These are phyloP conservation scores for Rana temporaria DNA, from an alignment of 2,113 vertebrate genomes.

Conservation along the genomic window DNA sequence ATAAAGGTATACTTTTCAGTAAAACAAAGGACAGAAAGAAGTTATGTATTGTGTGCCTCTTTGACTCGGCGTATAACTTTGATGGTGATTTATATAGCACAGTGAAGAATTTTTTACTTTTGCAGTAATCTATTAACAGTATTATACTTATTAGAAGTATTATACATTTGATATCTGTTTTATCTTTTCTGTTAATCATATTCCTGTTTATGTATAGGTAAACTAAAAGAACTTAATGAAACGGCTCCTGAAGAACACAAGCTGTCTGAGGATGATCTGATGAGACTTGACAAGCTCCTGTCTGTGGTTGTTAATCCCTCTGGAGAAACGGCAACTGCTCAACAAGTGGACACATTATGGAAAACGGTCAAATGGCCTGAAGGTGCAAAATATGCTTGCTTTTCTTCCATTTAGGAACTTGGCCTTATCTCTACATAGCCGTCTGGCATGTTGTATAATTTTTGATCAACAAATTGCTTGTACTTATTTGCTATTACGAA, in stretches of 20 bases:
- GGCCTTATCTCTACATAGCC: background rate
- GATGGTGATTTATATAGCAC: too few relatives aligned
- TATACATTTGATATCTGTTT: too few relatives aligned
- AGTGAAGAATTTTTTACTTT: too few relatives aligned
- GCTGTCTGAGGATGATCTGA: conserved; percentile 77
- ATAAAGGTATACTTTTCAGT: too few relatives aligned
- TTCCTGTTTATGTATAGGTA: conserved; percentile 71
- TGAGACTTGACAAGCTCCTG: conserved; percentile 81
- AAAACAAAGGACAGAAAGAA: too few relatives aligned
- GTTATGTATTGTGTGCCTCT: too few relatives aligned
- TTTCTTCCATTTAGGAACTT: background rate
- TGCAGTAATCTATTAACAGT: too few relatives aligned
- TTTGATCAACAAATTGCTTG: too few relatives aligned
- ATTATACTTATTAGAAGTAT: too few relatives aligned
- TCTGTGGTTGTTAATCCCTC: conserved; percentile 72
- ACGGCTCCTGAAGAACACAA: conserved; percentile 73
- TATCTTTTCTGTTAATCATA: background rate
- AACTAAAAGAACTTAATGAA: conserved; percentile 86
- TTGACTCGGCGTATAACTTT: too few relatives aligned
- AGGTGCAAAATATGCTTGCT: conserved; percentile 68
- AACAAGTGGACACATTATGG: conserved; percentile 88
- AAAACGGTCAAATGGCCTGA: conserved; percentile 93
- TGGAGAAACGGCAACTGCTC: conserved; percentile 76
- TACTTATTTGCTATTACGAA: too few relatives aligned
- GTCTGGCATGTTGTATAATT: too few relatives aligned